phyloP scores from a whole-genome alignment of 2,113 vertebrate genomes.

The Naja naja region DNA sequence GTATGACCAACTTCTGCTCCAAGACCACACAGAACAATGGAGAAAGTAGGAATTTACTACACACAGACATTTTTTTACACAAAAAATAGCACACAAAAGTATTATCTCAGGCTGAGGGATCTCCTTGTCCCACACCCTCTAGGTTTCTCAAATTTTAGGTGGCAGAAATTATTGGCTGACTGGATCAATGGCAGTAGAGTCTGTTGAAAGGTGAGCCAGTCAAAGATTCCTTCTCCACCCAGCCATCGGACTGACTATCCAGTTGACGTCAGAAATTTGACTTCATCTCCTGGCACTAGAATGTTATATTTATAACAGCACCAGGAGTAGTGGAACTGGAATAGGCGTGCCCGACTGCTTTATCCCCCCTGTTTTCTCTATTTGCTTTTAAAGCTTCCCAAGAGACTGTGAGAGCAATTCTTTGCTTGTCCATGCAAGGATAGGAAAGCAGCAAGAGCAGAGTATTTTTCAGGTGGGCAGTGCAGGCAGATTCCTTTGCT shows the following conservation, averaged over 20 bases:
- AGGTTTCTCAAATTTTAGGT: neutral
- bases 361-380: conserved; percentile 32
- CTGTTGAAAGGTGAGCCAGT: neutral
- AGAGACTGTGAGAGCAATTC: neutral
- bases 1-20: neutral
- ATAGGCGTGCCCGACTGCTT: conserved; percentile 64
- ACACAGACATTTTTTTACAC: neutral
- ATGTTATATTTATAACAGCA: conserved; percentile 57
- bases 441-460: neutral
- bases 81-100: accelerated
- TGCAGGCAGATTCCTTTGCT: conserved; percentile 5
- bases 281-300: conserved; percentile 59
- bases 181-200: neutral
- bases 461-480: neutral
- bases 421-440: neutral
- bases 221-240: conserved; percentile 29
- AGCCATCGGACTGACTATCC: conserved; percentile 51
- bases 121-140: conserved; percentile 24
- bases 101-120: conserved; percentile 9
- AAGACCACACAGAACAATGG: neutral
- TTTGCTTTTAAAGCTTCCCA: conserved; percentile 60
- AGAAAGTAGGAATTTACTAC: neutral
- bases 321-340: conserved; percentile 60
- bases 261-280: conserved; percentile 66
- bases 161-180: conserved; percentile 3